Percentiles rank a stretch among this genome's conserved stretches.
phyloP scores from a whole-genome alignment of 2,888 invertebrate species.

The Ptychoptera albimana region DNA sequence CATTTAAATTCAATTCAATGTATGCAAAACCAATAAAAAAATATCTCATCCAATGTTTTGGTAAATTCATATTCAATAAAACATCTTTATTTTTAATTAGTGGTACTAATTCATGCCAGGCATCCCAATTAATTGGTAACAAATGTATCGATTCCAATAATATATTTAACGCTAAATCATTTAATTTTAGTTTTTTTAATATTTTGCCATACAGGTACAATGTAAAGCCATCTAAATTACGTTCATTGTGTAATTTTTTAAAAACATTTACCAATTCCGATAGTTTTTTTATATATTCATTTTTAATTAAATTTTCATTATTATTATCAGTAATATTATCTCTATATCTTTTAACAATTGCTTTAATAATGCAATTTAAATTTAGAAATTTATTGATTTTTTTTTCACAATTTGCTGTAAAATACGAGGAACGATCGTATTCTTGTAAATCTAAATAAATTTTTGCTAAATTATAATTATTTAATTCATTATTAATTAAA shows the following conservation, averaged over 20 bases:
- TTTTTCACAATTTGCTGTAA: conserved; percentile 51
- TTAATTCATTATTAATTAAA: conserved; percentile 34
- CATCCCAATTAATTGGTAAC: conserved; percentile 83
- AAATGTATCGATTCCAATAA: conserved; percentile 62
- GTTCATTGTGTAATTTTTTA: conserved; percentile 38
- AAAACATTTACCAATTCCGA: conserved; percentile 40
- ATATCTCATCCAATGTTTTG: conserved; percentile 87
- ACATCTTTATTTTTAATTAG: conserved; percentile 72
- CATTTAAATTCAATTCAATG: conserved; percentile 76
- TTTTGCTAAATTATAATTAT: conserved; percentile 67
- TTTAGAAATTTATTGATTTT: conserved; percentile 66
- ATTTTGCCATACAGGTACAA: conserved; percentile 84
- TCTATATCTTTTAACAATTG: conserved; percentile 75
- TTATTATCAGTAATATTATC: conserved; percentile 59
- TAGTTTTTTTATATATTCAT: conserved; percentile 29
- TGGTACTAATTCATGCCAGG: conserved; percentile 83
- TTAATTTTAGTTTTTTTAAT: conserved; percentile 69
- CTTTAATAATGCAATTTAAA: conserved; percentile 73
- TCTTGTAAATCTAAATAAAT: conserved; percentile 83
- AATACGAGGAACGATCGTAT: conserved; percentile 73
- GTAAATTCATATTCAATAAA: conserved; percentile 45
- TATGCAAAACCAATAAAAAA: conserved; percentile 85
- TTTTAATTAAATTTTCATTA: conserved; percentile 22
- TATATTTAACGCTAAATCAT: conserved; percentile 59
- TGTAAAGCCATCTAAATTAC: conserved; percentile 70